Base-by-base conservation (phyloP, 2,113 vertebrate species). In the Rhinolophus ferrumequinum region DNA sequence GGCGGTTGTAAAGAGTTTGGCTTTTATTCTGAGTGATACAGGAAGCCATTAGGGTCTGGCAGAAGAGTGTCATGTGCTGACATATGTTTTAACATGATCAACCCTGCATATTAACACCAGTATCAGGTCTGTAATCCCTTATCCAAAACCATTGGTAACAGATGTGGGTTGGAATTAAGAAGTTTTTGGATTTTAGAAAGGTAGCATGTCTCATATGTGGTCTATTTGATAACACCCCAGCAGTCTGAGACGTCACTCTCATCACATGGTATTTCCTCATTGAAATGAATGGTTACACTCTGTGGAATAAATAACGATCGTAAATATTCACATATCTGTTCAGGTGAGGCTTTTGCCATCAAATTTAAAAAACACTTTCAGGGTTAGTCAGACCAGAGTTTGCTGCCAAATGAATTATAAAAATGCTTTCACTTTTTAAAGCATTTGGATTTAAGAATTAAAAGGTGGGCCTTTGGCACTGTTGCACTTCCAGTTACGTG, bases 321-420 rank as follows among this genome's bases (percentile, higher is more conserved):
- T 75, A 77, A 92, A 93, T 84, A 73, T 69, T 90, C 47, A 77
- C 35, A 88, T 1, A 94, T 85, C 52, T 0, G 0, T 84, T 90
- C 41, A 85, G 54, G 24, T 90, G 76, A 97, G 54, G 22, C 8
- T 85, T 96, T 95, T 77, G 12, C 75, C 16, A 85, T 52, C 22
- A 60, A 64, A 56, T 93, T 87, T 91, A 30, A 50, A 76, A 92
- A 94, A 60, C 93, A 81, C 7, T 95, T 82, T 60, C 8, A 69
- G 56, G 28, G 87, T 98, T 30, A 92, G 38, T 96, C 54, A 87
- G 64, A 84, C 66, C 60, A 90, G 33, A 22, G 22, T 95, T 95
- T 83, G 44, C 54, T 90, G 80, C 80, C 76, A 95, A 96, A 93
- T 90, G 54, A 90, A 26, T 96, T 90, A 88, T 47, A 95, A 96